Evolutionary conservation across 2,888 invertebrate genomes (phyloP).

Genomic region (Byasa hedistus): DNA sequence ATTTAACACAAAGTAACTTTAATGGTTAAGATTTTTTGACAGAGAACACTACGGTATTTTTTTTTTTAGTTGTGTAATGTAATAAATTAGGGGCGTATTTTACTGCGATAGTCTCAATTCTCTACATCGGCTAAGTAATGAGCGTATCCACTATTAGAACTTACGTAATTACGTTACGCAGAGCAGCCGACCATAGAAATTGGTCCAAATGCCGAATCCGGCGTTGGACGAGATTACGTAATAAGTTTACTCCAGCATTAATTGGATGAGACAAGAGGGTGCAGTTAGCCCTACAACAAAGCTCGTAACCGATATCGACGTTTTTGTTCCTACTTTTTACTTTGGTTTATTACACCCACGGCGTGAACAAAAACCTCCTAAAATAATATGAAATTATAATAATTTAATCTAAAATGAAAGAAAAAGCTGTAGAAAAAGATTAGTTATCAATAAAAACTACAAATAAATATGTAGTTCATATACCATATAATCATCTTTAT

Average conservation of each 20-base stretch:
- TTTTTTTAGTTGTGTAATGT: not conserved
- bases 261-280: slow-evolving; percentile 27
- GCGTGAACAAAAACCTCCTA: no score
- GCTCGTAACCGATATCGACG: not conserved
- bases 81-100: not conserved
- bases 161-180: slow-evolving; percentile 19
- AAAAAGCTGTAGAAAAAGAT: no score
- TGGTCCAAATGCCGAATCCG: slow-evolving; percentile 24
- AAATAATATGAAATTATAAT: no score
- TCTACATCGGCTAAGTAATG: slow-evolving; percentile 10
- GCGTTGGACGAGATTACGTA: slow-evolving; percentile 18
- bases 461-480: not conserved
- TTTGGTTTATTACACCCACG: no score
- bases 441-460: no score
- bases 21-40: no score
- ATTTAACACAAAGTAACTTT: no score
- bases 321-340: not conserved
- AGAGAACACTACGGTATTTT: not conserved
- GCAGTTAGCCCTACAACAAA: slow-evolving; percentile 19
- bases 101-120: slow-evolving; percentile 1
- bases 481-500: no score
- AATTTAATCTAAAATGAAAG: no score
- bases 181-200: slow-evolving; percentile 26
- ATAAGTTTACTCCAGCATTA: slow-evolving; percentile 21
- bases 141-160: slow-evolving; percentile 17